A percentile compares a stretch with the other conserved stretches of the same genome.
Conservation (phyloP, 2,888 invertebrate genomes). For the Sipha maydis region DNA sequence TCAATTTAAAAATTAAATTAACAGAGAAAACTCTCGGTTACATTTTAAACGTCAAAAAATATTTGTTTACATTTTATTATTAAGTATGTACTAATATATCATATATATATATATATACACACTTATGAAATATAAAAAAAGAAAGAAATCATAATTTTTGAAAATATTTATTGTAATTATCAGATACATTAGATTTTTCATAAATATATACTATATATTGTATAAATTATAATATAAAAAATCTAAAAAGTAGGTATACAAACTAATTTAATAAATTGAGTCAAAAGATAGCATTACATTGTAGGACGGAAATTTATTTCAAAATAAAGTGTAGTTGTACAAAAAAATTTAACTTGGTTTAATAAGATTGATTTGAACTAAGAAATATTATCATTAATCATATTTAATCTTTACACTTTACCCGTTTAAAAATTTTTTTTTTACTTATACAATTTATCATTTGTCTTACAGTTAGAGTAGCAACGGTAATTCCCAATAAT, state of each 20-base stretch:
- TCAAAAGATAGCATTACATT: not conserved
- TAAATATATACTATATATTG: constrained; percentile 1
- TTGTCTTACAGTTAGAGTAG: constrained; percentile 69
- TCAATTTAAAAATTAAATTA: not conserved
- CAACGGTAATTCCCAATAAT: constrained; percentile 75
- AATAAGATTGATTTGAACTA: not conserved
- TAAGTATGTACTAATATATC: not conserved
- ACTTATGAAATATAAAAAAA: constrained; percentile 15
- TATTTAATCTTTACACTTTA: constrained; percentile 52
- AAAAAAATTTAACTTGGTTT: not conserved
- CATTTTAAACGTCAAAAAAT: not conserved
- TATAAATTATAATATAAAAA: constrained; percentile 7
- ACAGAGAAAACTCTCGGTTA: not conserved
- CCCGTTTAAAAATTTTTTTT: constrained; percentile 47
- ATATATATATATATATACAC: not conserved
- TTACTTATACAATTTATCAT: constrained; percentile 50
- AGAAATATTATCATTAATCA: not conserved
- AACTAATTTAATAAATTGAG: constrained; percentile 6
- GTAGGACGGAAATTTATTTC: not conserved
- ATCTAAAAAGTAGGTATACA: constrained; percentile 5
- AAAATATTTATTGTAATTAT: constrained; percentile 34
- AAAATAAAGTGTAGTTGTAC: constrained; percentile 10
- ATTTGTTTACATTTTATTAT: not conserved
- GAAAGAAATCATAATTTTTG: not conserved
- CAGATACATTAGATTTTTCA: not conserved